phyloP scores from a whole-genome alignment of 2,888 invertebrate species.

The Drosophila seclusa region DNA sequence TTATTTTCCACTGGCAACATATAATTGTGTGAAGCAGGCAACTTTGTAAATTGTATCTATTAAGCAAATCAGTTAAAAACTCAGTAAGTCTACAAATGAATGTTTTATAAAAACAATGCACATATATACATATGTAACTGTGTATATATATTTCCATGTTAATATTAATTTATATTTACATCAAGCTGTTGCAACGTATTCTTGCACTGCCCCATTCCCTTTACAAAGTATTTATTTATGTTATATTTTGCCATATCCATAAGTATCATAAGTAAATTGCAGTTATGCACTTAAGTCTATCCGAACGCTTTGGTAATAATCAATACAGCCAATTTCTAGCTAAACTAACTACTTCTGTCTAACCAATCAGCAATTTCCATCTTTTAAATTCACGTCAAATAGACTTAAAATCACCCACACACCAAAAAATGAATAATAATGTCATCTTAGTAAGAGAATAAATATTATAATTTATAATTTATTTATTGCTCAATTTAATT shows the following conservation, averaged over 20 bases:
- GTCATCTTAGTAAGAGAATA: background rate
- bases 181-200: too few relatives aligned
- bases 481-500: background rate
- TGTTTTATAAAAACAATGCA: too few relatives aligned
- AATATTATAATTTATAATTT: background rate
- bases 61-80: background rate
- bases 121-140: too few relatives aligned
- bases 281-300: background rate
- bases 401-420: background rate
- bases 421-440: background rate
- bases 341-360: background rate
- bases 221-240: background rate
- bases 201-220: fast-evolving
- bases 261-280: fast-evolving
- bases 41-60: background rate
- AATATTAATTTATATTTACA: background rate
- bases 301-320: background rate
- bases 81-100: background rate
- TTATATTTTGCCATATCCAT: background rate
- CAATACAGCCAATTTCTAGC: fast-evolving
- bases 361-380: background rate
- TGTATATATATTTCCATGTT: background rate
- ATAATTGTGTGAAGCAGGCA: background rate
- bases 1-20: background rate
- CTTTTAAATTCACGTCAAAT: background rate